phyloP scores from a whole-genome alignment of 2,113 vertebrate genomes.

The Antidorcas marsupialis region DNA sequence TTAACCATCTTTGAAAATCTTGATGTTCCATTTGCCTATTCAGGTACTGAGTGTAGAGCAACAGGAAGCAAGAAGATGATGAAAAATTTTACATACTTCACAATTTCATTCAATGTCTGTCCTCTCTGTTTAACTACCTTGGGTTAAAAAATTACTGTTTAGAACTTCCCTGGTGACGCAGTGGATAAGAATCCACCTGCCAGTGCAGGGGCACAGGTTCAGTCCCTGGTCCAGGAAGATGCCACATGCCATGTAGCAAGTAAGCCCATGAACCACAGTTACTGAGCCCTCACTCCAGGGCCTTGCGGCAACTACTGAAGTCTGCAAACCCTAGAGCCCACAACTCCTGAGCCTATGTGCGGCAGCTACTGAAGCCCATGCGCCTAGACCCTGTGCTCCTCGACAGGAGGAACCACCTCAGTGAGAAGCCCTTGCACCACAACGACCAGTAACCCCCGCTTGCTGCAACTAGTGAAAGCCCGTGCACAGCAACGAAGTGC shows the following conservation, averaged over 20 bases:
- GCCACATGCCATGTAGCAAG: background rate
- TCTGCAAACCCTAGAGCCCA: too few relatives aligned
- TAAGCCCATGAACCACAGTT: background rate
- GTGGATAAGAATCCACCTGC: background rate
- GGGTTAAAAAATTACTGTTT: background rate
- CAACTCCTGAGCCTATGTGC: background rate
- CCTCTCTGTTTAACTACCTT: background rate
- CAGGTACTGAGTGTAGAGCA: background rate
- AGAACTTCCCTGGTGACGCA: background rate
- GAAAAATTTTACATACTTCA: background rate
- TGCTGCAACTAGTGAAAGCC: background rate
- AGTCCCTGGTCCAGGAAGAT: background rate
- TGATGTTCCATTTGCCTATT: background rate
- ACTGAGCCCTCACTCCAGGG: background rate
- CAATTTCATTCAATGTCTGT: background rate
- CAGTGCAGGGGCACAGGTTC: background rate
- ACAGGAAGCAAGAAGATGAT: background rate
- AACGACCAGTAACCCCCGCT: accelerated
- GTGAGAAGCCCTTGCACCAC: background rate
- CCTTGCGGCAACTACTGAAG: background rate
- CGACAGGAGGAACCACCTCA: background rate
- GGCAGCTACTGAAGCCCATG: background rate
- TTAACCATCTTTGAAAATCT: background rate
- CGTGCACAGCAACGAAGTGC: accelerated
- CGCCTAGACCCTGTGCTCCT: background rate